A percentile compares a stretch with the other conserved stretches of the same genome.
Evolutionary conservation across 2,113 vertebrate species (phyloP).

Genomic region (Antechinus flavipes): DNA sequence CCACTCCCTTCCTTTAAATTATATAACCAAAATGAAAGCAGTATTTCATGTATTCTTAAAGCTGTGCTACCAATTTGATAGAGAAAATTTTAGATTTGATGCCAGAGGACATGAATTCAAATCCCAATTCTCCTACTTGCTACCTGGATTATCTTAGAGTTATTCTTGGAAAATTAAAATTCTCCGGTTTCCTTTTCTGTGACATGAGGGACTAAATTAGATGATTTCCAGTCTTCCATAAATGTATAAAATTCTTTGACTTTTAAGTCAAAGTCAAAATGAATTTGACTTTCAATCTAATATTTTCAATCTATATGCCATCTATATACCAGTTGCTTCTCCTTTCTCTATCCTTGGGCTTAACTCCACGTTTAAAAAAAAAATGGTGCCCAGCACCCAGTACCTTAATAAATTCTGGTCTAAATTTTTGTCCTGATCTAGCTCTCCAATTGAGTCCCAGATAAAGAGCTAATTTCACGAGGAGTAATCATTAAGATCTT

Average conservation of each 20-base stretch:
- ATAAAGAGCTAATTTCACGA: neutral
- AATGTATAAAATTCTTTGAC: neutral
- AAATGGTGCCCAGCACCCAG: neutral
- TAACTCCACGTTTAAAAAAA: neutral
- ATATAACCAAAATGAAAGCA: neutral
- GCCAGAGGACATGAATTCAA: neutral
- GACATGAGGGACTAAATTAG: neutral
- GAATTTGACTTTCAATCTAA: neutral
- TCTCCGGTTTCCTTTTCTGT: neutral
- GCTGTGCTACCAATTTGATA: neutral
- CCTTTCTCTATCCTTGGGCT: neutral
- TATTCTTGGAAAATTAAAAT: neutral
- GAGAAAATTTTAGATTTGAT: neutral
- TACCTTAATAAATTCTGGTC: neutral
- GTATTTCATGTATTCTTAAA: neutral
- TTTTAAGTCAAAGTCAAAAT: neutral
- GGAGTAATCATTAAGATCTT: neutral
- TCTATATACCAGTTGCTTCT: neutral
- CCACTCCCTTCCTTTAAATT: neutral
- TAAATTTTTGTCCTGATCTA: neutral
- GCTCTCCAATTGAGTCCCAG: neutral
- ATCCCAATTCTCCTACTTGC: neutral
- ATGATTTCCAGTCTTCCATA: neutral
- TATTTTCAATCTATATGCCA: too few species aligned
- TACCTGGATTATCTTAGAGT: neutral